Evolutionary conservation across 2,797 vertebrate genomes (phyloP).

Genomic region (Amphiprion clarkii): DNA sequence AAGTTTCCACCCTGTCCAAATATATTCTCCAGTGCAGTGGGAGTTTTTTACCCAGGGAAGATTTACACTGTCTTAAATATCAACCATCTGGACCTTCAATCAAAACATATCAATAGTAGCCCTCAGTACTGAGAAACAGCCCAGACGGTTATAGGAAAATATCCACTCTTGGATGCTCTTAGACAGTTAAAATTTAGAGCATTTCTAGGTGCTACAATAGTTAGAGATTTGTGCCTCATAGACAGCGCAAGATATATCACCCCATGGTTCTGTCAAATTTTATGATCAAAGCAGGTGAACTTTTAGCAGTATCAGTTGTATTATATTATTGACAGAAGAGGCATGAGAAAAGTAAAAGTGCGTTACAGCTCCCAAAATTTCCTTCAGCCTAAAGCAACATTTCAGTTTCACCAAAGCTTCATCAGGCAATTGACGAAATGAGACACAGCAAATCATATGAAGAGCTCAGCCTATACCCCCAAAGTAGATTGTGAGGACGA

Average conservation of each 20-base stretch:
- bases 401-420: not conserved
- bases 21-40: constrained; percentile 45
- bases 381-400: not conserved
- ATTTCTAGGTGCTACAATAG: not conserved
- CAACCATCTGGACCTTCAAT: constrained; percentile 63
- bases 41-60: constrained; percentile 38
- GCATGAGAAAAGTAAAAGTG: not conserved
- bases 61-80: constrained; percentile 27
- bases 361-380: not conserved
- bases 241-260: not conserved
- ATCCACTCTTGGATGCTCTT: constrained; percentile 27
- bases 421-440: not conserved
- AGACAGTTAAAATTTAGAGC: constrained; percentile 2
- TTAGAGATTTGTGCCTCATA: not conserved
- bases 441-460: too few species aligned
- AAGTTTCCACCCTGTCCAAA: constrained; percentile 18
- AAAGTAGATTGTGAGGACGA: too few species aligned
- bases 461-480: too few species aligned
- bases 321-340: too few species aligned
- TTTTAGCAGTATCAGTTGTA: too few species aligned
- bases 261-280: too few species aligned
- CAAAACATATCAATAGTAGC: constrained; percentile 56
- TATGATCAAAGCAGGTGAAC: too few species aligned
- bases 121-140: constrained; percentile 19
- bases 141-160: constrained; percentile 44